These are phyloP conservation scores for Dasyurus viverrinus DNA, from an alignment of 2,113 vertebrate genomes.

Conservation along the genomic window DNA sequence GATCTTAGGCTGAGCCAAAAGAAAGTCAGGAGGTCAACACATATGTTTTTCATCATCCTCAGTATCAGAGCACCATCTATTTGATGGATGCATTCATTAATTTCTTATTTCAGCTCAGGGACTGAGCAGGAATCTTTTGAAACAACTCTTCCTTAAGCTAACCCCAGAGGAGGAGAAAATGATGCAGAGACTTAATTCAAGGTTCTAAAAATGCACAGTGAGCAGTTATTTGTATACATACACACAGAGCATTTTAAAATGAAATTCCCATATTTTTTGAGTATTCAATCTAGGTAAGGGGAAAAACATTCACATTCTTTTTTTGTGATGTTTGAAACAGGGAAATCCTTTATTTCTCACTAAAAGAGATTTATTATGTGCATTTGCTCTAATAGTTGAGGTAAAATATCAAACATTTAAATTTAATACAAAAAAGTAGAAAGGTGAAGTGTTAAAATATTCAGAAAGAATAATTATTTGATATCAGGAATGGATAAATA, in stretches of 20 bases:
- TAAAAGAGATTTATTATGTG: neutral
- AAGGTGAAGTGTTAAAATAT: neutral
- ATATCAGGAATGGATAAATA: neutral
- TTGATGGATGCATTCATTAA: neutral
- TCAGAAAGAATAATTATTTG: neutral
- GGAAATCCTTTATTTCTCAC: neutral
- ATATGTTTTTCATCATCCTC: neutral
- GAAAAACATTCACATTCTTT: neutral
- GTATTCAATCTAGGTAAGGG: neutral
- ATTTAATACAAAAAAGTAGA: neutral
- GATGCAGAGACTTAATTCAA: conserved; percentile 48
- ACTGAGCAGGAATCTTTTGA: neutral
- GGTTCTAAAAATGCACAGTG: neutral
- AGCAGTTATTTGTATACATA: neutral
- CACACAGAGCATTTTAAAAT: neutral
- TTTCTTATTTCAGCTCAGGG: conserved; percentile 18
- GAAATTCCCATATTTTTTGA: neutral
- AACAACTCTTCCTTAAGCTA: neutral
- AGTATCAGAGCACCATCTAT: neutral
- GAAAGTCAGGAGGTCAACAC: neutral
- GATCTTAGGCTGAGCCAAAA: neutral
- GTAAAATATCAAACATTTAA: neutral
- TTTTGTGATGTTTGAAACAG: neutral
- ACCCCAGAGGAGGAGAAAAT: conserved; percentile 18
- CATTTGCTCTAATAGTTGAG: neutral